Percentiles rank a stretch among this genome's conserved stretches.
phyloP scores from a whole-genome alignment of 2,797 vertebrate genomes.

The Channallabes apus region DNA sequence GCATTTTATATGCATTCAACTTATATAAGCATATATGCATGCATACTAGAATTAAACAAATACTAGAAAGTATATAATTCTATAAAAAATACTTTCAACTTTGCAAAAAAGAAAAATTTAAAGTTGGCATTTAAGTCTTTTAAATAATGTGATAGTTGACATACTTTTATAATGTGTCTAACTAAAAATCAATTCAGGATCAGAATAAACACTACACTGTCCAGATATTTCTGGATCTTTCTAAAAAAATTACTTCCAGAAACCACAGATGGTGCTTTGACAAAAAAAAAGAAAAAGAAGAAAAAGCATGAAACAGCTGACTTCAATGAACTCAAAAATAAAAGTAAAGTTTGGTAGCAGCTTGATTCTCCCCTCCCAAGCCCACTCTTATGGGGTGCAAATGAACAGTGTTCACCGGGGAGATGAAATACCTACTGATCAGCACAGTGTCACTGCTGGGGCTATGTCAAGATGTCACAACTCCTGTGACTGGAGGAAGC shows the following conservation, averaged over 20 bases:
- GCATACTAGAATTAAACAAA: not conserved
- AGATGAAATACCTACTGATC: conserved; percentile 53
- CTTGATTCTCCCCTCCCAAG: conserved; percentile 54
- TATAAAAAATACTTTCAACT: not conserved
- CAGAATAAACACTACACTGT: not conserved
- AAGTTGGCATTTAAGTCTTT: not conserved
- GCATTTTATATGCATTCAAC: not conserved
- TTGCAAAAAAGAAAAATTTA: not conserved
- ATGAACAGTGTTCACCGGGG: conserved; percentile 65
- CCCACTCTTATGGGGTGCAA: conserved; percentile 74
- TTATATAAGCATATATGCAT: no score
- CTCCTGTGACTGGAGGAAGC: conserved; percentile 53
- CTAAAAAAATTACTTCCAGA: not conserved
- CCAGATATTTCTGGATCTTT: conserved; percentile 1
- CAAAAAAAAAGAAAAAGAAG: conserved; percentile 13
- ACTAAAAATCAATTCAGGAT: not conserved
- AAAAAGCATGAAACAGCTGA: conserved; percentile 65
- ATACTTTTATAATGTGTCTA: not conserved
- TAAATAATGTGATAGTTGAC: not conserved
- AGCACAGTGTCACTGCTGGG: conserved; percentile 50
- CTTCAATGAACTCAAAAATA: conserved; percentile 61
- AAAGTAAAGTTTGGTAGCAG: conserved; percentile 57
- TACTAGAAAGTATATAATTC: not conserved
- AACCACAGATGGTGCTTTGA: conserved; percentile 20
- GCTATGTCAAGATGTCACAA: conserved; percentile 63